phyloP scores from a whole-genome alignment of 37 sponge, comb jelly and placozoan genomes.

The Spongilla lacustris region DNA sequence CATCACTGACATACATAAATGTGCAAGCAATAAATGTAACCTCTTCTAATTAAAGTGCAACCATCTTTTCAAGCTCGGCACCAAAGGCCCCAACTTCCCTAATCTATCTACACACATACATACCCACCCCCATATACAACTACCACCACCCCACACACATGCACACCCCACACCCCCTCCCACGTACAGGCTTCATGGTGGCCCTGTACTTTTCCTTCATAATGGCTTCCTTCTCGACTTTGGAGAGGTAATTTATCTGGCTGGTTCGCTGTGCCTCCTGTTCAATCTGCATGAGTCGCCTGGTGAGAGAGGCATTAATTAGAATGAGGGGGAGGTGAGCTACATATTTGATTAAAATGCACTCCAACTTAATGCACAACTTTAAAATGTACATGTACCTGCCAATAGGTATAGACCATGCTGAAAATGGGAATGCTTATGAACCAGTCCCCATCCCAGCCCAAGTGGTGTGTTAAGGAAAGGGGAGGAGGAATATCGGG shows the following conservation, averaged over 20 bases:
- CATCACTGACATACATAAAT: neutral
- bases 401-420: no score
- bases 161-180: neutral
- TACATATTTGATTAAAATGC: neutral
- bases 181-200: conserved; percentile 86
- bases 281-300: conserved; percentile 85
- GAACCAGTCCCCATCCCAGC: no score
- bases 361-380: no score
- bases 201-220: conserved; percentile 85
- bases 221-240: conserved; percentile 72
- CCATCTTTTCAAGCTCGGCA: no score
- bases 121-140: neutral
- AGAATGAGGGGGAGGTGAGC: neutral
- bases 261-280: conserved; percentile 73
- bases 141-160: neutral
- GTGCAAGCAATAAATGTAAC: neutral
- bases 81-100: no score
- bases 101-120: neutral
- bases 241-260: conserved; percentile 51
- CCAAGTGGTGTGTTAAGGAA: no score
- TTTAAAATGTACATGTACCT: no score
- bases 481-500: no score
- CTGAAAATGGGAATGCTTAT: no score
- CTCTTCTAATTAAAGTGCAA: no score
- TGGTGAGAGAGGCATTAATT: neutral